Base-by-base conservation (phyloP, 1,140 invertebrate genomes). In the Heliothis subflexa region DNA sequence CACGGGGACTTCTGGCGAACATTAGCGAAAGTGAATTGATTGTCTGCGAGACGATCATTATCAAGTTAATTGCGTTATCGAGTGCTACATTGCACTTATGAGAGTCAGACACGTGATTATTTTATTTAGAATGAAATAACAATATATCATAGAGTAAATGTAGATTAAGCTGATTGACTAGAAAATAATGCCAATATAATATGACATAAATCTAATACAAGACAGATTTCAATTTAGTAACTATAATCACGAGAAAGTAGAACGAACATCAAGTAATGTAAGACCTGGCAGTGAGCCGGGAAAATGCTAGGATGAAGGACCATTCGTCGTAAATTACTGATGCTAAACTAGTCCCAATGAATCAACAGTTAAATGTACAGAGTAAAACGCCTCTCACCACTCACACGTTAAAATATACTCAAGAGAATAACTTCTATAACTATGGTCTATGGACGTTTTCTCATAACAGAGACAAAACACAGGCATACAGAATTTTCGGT, bases 1-100 rank as follows among this genome's bases (percentile, higher is more conserved):
- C 71, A 73, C 59, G 59, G 70, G 79, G 50, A 74, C 76, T 64
- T 80, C 66, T 33, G 81, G 75, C 70, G 40, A 66, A 82, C 80
- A 86, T 86, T 87, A 88, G 84, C 82, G 81, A 89, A 88, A 88
- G 85, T 88, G 82, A 88, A 85, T 88, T 81, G 81, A 86, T 87
- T 87, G 77, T 71, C 73, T 80, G 74, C 54, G 75, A 84, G 81
- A 85, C 84, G 78, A 84, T 83, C 79, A 83, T 83, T 68, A 72
- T 62, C 33, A 50, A 72, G 78, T 80, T 80, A 82, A 85, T 83
- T 80, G 80, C 78, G 75, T 78, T 66, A 61, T 62, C 45, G 59
- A 59, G 40, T 47, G 18, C 52, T 33, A 68, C 72, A 74, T 45
- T 55, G 49, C 57, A 25, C 70, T 81, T 28, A 57, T 11, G 21